A percentile compares a stretch with the other conserved stretches of the same genome.
Evolutionary conservation across 2,797 vertebrate genomes (phyloP).

Genomic region (Poecilia picta): DNA sequence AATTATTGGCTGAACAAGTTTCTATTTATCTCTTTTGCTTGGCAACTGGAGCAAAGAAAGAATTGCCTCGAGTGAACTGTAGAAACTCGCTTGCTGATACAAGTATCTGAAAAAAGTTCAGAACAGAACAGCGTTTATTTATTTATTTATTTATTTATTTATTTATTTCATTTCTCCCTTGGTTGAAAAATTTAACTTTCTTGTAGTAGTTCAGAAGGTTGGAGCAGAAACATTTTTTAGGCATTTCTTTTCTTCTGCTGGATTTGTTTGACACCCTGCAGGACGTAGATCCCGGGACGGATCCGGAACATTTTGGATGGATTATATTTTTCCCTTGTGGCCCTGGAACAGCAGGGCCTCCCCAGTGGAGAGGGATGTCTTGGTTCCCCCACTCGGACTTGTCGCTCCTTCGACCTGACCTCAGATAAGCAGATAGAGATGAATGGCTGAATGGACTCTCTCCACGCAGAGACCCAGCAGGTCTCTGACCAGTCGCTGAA

Average conservation of each 20-base stretch:
- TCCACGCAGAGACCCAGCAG: conserved; percentile 18
- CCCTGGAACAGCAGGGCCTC: not conserved
- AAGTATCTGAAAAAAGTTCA: not conserved
- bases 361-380: not conserved
- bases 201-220: not conserved
- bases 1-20: conserved; percentile 26
- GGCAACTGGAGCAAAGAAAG: conserved; percentile 30
- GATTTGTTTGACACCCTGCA: not conserved
- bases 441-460: conserved; percentile 5
- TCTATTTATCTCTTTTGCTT: conserved; percentile 33
- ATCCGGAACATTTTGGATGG: not conserved
- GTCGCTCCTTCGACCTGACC: not conserved
- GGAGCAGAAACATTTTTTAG: not conserved
- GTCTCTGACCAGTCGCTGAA: conserved; percentile 24
- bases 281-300: not conserved
- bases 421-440: not conserved
- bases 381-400: not conserved
- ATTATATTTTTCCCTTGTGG: not conserved
- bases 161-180: not conserved
- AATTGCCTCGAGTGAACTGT: conserved; percentile 29
- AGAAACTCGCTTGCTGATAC: conserved; percentile 11
- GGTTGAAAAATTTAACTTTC: not conserved
- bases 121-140: not conserved
- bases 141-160: not conserved
- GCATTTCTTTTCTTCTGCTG: not conserved